phyloP scores from a whole-genome alignment of 2,113 vertebrate genomes.

The Sitta europaea region DNA sequence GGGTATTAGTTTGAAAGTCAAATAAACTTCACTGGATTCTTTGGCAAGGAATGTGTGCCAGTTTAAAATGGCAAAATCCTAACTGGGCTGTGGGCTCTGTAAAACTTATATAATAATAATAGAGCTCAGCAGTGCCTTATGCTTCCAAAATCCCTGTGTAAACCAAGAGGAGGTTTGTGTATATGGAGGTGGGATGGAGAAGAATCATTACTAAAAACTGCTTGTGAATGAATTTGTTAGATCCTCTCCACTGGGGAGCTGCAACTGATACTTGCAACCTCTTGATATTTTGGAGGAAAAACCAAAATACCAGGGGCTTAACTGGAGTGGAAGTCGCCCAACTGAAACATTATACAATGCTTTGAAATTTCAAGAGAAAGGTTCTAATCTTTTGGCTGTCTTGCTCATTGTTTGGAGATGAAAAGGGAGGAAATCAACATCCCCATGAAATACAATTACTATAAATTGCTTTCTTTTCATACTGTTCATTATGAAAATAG shows the following conservation, averaged over 20 bases:
- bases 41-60: constrained; percentile 22
- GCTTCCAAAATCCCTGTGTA: background rate
- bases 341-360: constrained; percentile 49
- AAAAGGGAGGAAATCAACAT: constrained; percentile 71
- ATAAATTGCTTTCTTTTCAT: constrained; percentile 35
- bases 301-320: background rate
- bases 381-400: constrained; percentile 62
- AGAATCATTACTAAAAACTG: background rate
- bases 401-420: constrained; percentile 74
- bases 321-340: constrained; percentile 52
- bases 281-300: background rate
- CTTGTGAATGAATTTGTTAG: constrained; percentile 17
- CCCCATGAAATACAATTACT: constrained; percentile 41
- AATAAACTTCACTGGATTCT: constrained; percentile 53
- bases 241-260: background rate
- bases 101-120: constrained; percentile 42
- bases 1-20: constrained; percentile 57
- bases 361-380: constrained; percentile 67
- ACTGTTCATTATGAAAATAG: background rate
- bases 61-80: constrained; percentile 50
- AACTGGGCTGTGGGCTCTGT: background rate
- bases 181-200: background rate
- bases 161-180: background rate
- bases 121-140: background rate
- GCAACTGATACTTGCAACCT: background rate